phyloP scores from a whole-genome alignment of 2,797 vertebrate genomes.

The Notoglanidium macrostoma region DNA sequence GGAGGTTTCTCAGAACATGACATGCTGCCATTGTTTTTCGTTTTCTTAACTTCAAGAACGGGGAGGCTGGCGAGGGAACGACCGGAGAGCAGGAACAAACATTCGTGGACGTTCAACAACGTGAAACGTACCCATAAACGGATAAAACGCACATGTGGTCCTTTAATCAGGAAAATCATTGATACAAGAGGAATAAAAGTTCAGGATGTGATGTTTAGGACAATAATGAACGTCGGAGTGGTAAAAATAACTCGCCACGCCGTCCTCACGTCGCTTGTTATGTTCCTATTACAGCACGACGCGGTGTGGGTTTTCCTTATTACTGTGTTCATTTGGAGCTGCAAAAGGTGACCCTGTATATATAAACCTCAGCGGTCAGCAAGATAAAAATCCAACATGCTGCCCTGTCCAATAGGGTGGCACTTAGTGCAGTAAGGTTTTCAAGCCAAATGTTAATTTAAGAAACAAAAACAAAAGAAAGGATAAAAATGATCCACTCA shows the following conservation, averaged over 20 bases:
- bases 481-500: constrained; percentile 62
- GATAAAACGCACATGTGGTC: neutral
- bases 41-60: neutral
- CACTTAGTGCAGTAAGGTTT: neutral
- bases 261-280: neutral
- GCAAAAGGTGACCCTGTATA: neutral
- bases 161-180: neutral
- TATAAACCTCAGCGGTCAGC: no score
- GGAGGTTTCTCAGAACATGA: neutral
- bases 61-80: neutral
- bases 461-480: neutral
- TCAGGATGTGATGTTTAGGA: neutral
- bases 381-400: no score
- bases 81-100: no score
- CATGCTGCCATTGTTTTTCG: neutral
- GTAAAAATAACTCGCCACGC: no score
- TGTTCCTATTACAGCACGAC: neutral
- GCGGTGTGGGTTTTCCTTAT: neutral
- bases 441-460: neutral
- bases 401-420: no score
- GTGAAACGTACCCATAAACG: neutral
- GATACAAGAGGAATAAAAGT: neutral
- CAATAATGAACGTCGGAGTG: neutral
- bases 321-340: neutral
- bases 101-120: neutral